Percentiles rank a stretch among this genome's conserved stretches.
Evolutionary conservation across 2,888 invertebrate genomes (phyloP).

Genomic region (Bimastos eiseni): DNA sequence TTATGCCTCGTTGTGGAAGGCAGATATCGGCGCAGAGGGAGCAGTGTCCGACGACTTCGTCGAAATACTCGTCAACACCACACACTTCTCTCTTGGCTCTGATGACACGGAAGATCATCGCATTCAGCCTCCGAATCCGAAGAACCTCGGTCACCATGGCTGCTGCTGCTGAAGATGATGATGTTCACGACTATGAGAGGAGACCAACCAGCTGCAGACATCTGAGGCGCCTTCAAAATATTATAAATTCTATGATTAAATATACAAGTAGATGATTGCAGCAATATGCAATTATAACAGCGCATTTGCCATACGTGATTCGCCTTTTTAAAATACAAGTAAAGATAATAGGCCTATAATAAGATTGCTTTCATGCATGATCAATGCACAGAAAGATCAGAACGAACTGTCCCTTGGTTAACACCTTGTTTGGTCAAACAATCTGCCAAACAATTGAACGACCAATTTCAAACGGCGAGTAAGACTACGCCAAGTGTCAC

Average conservation of each 20-base stretch:
- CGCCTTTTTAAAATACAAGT: no score
- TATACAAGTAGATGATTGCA: not conserved
- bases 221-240: not conserved
- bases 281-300: not conserved
- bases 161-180: not conserved
- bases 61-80: not conserved
- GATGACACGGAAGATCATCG: not conserved
- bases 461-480: not conserved
- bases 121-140: not conserved
- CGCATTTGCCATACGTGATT: not conserved
- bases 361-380: no score
- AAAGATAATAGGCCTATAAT: no score
- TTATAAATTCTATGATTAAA: not conserved
- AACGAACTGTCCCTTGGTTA: not conserved
- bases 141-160: not conserved
- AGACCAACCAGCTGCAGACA: not conserved
- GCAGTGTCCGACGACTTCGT: not conserved
- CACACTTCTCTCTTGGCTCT: not conserved
- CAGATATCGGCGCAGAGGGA: conserved; percentile 14
- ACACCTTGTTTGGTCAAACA: not conserved
- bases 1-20: not conserved
- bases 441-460: not conserved
- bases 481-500: no score
- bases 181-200: not conserved
- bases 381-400: no score